Percentiles rank a stretch among this genome's conserved stretches.
Conservation (phyloP, 2,888 invertebrate species). For the Rosalia funebris region DNA sequence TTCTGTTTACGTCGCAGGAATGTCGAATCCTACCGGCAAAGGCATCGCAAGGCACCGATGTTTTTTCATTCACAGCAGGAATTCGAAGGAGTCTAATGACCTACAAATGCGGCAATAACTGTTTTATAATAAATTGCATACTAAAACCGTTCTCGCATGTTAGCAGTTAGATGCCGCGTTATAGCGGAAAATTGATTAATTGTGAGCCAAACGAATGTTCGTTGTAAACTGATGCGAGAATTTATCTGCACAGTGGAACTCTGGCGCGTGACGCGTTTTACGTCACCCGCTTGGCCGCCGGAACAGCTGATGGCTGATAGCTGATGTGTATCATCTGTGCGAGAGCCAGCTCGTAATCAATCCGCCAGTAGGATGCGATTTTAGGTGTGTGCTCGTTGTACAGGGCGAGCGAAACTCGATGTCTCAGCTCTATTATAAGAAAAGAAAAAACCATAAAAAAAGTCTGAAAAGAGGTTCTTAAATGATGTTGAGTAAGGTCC, state of each 20-base stretch:
- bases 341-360: not conserved
- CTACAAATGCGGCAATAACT: conserved; percentile 18
- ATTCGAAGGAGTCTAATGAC: conserved; percentile 21
- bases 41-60: no score
- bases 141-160: conserved; percentile 14
- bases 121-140: conserved; percentile 25
- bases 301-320: conserved; percentile 8
- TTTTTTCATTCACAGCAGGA: not conserved
- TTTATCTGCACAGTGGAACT: conserved; percentile 10
- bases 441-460: no score
- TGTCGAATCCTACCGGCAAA: no score
- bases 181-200: conserved; percentile 30
- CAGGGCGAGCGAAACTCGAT: no score
- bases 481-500: no score
- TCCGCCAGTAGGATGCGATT: no score
- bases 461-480: no score
- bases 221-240: not conserved
- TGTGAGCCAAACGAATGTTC: not conserved
- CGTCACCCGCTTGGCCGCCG: conserved; percentile 3
- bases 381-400: no score
- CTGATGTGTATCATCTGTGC: not conserved
- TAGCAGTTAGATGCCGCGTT: conserved; percentile 13
- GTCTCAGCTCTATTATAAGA: no score
- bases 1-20: no score
- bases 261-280: conserved; percentile 16